Percentiles rank a stretch among this genome's conserved stretches.
Evolutionary conservation across 2,113 vertebrate species (phyloP).

Genomic region (Gorsachius goisagi): DNA sequence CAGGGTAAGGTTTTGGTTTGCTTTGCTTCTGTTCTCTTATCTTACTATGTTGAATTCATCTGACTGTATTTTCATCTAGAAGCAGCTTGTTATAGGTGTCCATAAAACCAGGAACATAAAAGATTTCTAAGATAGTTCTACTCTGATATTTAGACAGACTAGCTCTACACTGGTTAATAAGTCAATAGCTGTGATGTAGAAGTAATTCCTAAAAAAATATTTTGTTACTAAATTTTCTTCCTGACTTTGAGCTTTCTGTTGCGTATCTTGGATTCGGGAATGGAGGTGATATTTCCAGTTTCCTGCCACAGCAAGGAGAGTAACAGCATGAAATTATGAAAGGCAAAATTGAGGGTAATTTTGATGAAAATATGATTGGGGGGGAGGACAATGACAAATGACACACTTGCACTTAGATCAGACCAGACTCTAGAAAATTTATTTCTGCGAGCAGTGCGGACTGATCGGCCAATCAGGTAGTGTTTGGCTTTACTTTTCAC

Average conservation of each 20-base stretch:
- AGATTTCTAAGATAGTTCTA: background rate
- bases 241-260: background rate
- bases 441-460: background rate
- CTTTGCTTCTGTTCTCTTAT: background rate
- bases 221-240: background rate
- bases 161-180: background rate
- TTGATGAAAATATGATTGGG: background rate
- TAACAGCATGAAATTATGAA: background rate
- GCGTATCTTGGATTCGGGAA: background rate
- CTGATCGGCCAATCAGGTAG: accelerated
- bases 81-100: background rate
- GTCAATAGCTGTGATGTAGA: background rate
- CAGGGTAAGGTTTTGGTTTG: constrained; percentile 77
- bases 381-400: no score
- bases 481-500: background rate
- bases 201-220: background rate
- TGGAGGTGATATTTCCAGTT: background rate
- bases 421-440: background rate
- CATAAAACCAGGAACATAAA: background rate
- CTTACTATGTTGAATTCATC: background rate
- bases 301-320: background rate
- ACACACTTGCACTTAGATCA: background rate
- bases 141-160: background rate
- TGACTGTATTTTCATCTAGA: background rate
- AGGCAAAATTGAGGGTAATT: background rate